Conservation (phyloP, 2,888 invertebrate species). For the Aquatica leii region DNA sequence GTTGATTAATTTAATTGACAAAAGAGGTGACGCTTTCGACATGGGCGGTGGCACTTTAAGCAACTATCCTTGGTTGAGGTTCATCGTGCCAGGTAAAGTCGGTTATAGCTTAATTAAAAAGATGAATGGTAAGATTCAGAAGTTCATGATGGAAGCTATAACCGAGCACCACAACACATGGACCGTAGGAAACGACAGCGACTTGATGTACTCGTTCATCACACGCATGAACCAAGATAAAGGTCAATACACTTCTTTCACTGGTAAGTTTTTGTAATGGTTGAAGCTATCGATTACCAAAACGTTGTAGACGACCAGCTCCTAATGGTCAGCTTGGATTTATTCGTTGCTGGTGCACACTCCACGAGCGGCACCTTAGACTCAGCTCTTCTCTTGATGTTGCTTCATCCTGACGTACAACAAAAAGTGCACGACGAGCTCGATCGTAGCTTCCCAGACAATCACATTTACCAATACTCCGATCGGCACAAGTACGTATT, state of each 20-base stretch:
- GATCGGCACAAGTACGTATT: conserved; percentile 61
- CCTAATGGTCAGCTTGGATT: conserved; percentile 70
- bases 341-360: conserved; percentile 73
- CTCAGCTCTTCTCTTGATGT: conserved; percentile 68
- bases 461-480: conserved; percentile 59
- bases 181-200: conserved; percentile 60
- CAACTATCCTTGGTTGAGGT: conserved; percentile 70
- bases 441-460: conserved; percentile 57
- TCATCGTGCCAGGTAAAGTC: conserved; percentile 66
- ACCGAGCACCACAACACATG: conserved; percentile 64
- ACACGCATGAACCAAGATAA: conserved; percentile 64
- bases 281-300: background rate
- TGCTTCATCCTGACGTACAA: conserved; percentile 68
- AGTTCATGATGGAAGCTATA: conserved; percentile 66
- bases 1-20: conserved; percentile 62
- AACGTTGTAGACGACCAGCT: conserved; percentile 68
- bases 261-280: conserved; percentile 60
- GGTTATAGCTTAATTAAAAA: conserved; percentile 68
- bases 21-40: conserved; percentile 64
- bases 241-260: conserved; percentile 56
- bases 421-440: conserved; percentile 65
- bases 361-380: conserved; percentile 71
- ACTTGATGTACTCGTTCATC: conserved; percentile 71
- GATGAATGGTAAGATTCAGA: conserved; percentile 65
- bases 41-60: conserved; percentile 58